These are phyloP conservation scores for Chiropotes sagulatus DNA, from an alignment of 2,797 vertebrate species.

Conservation along the genomic window DNA sequence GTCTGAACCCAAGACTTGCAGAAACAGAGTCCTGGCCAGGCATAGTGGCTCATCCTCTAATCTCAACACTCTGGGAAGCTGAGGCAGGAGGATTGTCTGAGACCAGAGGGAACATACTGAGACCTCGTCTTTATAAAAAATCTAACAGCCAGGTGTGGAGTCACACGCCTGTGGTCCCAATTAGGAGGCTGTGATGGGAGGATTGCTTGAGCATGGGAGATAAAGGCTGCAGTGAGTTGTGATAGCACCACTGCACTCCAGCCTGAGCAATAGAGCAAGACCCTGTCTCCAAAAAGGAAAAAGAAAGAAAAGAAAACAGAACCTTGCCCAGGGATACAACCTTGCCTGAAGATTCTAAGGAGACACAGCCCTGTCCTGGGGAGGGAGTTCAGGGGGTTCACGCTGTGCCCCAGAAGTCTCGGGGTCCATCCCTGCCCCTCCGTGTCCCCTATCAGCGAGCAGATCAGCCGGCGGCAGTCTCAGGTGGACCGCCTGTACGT, in stretches of 20 bases:
- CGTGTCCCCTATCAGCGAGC: conserved; percentile 87
- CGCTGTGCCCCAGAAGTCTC: not conserved
- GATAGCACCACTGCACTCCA: not conserved
- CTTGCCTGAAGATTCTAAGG: not conserved
- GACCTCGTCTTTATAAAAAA: not conserved
- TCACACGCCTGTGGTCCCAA: not conserved
- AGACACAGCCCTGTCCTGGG: not conserved
- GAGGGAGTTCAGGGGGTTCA: not conserved
- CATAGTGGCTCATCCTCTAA: not conserved
- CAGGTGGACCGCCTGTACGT: conserved; percentile 97
- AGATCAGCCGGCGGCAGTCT: conserved; percentile 96
- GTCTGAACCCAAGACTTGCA: not conserved
- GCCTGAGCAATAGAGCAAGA: not conserved
- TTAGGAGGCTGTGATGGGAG: not conserved
- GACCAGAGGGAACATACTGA: not conserved
- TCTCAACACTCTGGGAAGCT: not conserved
- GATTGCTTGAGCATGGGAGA: not conserved
- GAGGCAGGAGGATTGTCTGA: not conserved
- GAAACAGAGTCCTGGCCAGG: not conserved
- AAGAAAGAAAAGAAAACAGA: not conserved
- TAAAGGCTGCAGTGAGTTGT: not conserved
- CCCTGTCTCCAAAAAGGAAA: not conserved
- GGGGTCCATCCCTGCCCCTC: not conserved
- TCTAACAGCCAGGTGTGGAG: not conserved
- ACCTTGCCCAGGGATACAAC: not conserved